Evolutionary conservation across 2,888 invertebrate genomes (phyloP), one percentile per base, ranked within the genome.

Genomic region (Cancer borealis): DNA sequence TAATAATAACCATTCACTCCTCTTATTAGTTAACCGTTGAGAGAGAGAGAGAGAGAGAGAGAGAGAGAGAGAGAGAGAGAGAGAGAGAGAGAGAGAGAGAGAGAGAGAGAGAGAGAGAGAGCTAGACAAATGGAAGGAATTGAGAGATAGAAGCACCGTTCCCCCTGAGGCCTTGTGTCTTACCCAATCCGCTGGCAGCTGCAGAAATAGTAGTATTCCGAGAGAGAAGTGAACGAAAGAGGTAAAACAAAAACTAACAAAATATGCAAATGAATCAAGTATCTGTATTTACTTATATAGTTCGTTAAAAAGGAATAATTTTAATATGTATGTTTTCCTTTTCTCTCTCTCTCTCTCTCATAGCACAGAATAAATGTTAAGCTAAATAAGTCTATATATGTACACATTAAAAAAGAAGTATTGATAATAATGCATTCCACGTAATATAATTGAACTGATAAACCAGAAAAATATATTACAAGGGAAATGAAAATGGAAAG

Each of bases 31-130:
- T 39, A 39, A 39, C 39, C 39, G 39, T 39, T 39, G 39, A 39
- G 66, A 73, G 66, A 73, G 60, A 26, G 73, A 26, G 73, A 26
- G 73, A 73, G 26, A 73, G 73, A 73, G 73, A 73, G 73, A 73
- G 73, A 73, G 73, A 73, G 73, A 73, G 73, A 73, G 73, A 73
- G 73, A 73, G 73, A 73, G 73, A 73, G 73, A 73, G 73, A 73
- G 73, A 73, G 73, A 73, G 73, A 21, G 26, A 73, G 73, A 26
- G 73, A 26, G 26, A 6, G 73, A 21, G 73, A 6, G 66, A 21
- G 66, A 30, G 79, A 30, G 79, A 30, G 79, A 30, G 79, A 30
- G 79, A 30, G 79, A 30, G 79, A 21, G 66, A 21, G 66, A 21
- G 73, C 39, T 39, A 39, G 39, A 39, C 39, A 39, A 39, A 39